Percentiles rank a stretch among this genome's conserved stretches.
Conservation (phyloP, 2,113 vertebrate species). For the Aplodontia rufa region DNA sequence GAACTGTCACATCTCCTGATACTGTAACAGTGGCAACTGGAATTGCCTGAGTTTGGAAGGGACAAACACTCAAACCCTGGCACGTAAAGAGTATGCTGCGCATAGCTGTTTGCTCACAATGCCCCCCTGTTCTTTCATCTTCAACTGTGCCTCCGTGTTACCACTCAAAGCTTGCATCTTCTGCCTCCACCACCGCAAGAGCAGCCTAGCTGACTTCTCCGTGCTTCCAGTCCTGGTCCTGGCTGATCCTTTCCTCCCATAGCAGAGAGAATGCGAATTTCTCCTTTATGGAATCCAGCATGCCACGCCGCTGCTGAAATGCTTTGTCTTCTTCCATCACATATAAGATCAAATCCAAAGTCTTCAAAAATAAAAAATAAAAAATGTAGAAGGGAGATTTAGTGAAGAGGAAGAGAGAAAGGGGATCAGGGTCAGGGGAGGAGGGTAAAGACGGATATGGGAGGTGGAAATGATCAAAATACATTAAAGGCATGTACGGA, state of each 20-base stretch:
- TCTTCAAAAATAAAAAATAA: background rate
- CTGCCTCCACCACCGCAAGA: rapidly evolving
- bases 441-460: background rate
- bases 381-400: background rate
- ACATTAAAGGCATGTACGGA: too few relatives aligned
- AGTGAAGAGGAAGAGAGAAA: background rate
- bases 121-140: background rate
- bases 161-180: rapidly evolving
- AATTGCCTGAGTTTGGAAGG: background rate
- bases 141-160: rapidly evolving
- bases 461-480: background rate
- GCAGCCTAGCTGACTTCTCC: background rate
- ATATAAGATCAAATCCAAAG: background rate
- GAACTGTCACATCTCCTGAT: background rate
- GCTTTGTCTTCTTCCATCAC: background rate
- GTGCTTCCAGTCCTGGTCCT: rapidly evolving
- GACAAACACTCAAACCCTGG: background rate
- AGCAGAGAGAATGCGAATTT: background rate
- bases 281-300: background rate
- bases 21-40: too few relatives aligned
- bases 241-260: background rate
- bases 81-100: background rate
- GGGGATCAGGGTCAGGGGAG: background rate
- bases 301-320: too few relatives aligned
- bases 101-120: rapidly evolving